phyloP scores from a whole-genome alignment of 2,888 invertebrate species.

The Tetramorium bicarinatum region DNA sequence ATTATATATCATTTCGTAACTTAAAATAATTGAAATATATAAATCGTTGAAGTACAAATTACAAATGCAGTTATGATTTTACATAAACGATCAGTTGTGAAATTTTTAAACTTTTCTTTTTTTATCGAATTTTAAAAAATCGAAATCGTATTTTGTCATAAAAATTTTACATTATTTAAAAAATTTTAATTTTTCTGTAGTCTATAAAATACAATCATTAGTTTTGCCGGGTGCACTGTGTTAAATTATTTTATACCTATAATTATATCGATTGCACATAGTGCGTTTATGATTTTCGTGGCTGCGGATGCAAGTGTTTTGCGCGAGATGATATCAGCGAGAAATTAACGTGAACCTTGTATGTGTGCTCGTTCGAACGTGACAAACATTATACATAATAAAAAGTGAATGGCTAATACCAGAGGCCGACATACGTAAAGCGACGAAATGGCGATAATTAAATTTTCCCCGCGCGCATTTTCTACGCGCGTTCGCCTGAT shows the following conservation, averaged over 20 bases:
- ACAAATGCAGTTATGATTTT: neutral
- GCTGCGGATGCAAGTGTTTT: constrained; percentile 49
- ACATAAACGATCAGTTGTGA: neutral
- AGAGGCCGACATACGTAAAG: constrained; percentile 1
- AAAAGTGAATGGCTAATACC: constrained; percentile 65
- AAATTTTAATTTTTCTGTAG: neutral
- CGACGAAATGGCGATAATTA: constrained; percentile 46
- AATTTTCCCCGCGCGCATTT: constrained; percentile 30
- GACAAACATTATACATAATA: constrained; percentile 62
- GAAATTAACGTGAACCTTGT: constrained; percentile 64
- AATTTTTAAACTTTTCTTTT: neutral
- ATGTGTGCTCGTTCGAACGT: constrained; percentile 48
- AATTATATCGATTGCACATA: constrained; percentile 21
- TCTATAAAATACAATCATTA: neutral
- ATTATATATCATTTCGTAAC: neutral
- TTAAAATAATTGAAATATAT: constrained; percentile 8
- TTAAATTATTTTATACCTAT: neutral
- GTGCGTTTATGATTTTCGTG: constrained; percentile 41
- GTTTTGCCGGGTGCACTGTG: too few species aligned
- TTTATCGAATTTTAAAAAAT: neutral
- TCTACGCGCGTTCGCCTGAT: neutral
- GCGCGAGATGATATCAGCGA: constrained; percentile 34
- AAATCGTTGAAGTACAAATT: too few species aligned
- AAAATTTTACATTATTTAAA: neutral
- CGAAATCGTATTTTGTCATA: neutral